Conservation (phyloP, 1,140 invertebrate species). For the Glomeris maerens region DNA sequence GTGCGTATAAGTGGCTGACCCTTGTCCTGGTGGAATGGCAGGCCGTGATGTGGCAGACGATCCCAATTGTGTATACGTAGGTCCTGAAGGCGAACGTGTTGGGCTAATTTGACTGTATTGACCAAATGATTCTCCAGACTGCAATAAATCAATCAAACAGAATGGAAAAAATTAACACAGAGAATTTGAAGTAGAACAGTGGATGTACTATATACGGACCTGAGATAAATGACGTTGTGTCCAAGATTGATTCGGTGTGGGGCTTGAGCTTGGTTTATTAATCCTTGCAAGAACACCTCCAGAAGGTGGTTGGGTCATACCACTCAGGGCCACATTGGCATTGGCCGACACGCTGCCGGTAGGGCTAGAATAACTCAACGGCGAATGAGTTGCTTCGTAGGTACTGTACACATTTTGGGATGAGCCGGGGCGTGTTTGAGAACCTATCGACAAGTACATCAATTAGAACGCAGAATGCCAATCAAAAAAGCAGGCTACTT, state of each 20-base stretch:
- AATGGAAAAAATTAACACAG: slow-evolving; percentile 10
- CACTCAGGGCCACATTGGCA: slow-evolving; percentile 25
- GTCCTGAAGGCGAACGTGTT: slow-evolving; percentile 58
- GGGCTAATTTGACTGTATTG: slow-evolving; percentile 65
- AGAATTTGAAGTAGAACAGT: neutral
- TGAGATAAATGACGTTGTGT: slow-evolving; percentile 18
- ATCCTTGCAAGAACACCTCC: slow-evolving; percentile 17
- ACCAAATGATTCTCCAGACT: slow-evolving; percentile 17
- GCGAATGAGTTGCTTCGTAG: slow-evolving; percentile 53
- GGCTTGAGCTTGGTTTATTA: slow-evolving; percentile 18
- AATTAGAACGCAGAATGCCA: neutral
- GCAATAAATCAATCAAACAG: slow-evolving; percentile 8
- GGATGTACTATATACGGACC: slow-evolving; percentile 13
- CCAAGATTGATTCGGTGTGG: slow-evolving; percentile 18
- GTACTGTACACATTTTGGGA: slow-evolving; percentile 50
- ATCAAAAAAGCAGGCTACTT: neutral
- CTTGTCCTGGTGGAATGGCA: slow-evolving; percentile 16
- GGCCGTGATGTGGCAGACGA: slow-evolving; percentile 37
- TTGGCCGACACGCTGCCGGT: slow-evolving; percentile 16
- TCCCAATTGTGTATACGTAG: slow-evolving; percentile 70
- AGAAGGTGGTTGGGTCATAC: slow-evolving; percentile 40
- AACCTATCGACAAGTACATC: slow-evolving; percentile 8
- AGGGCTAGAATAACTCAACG: slow-evolving; percentile 36
- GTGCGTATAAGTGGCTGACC: slow-evolving; percentile 35
- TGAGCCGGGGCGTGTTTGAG: slow-evolving; percentile 40